Evolutionary conservation across 2,888 invertebrate genomes (phyloP).

Genomic region (Leptura quadrifasciata): DNA sequence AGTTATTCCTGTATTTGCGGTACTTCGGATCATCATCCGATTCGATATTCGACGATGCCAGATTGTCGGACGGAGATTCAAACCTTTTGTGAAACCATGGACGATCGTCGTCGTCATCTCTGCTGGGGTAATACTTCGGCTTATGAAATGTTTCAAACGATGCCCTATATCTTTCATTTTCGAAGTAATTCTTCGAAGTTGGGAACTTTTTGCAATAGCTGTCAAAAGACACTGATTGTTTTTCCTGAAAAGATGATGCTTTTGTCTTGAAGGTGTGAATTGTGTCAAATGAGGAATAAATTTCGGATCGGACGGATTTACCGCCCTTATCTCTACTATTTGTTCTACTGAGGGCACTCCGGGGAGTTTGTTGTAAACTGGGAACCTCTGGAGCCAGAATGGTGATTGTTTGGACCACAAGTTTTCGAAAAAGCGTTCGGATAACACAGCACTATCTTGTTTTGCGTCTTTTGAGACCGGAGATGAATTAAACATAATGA

Average conservation of each 20-base stretch:
- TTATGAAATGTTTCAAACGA: slow-evolving; percentile 56
- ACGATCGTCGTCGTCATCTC: slow-evolving; percentile 49
- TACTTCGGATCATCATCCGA: slow-evolving; percentile 43
- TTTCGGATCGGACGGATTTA: slow-evolving; percentile 46
- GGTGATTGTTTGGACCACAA: slow-evolving; percentile 64
- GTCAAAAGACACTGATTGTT: slow-evolving; percentile 62
- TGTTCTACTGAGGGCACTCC: slow-evolving; percentile 36
- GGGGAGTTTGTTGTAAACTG: slow-evolving; percentile 62
- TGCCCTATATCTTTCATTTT: slow-evolving; percentile 54
- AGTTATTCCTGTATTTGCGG: slow-evolving; percentile 46
- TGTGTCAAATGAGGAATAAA: slow-evolving; percentile 63
- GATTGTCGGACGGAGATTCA: slow-evolving; percentile 61
- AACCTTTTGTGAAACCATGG: slow-evolving; percentile 60
- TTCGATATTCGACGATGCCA: slow-evolving; percentile 50
- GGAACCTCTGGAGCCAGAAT: slow-evolving; percentile 73
- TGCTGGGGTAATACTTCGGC: slow-evolving; percentile 47
- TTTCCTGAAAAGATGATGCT: slow-evolving; percentile 56
- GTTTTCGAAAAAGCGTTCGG: slow-evolving; percentile 56
- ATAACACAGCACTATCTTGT: slow-evolving; percentile 61
- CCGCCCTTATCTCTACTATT: slow-evolving; percentile 33
- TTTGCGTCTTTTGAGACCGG: slow-evolving; percentile 61
- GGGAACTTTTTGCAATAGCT: slow-evolving; percentile 58
- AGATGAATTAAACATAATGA: slow-evolving; percentile 71
- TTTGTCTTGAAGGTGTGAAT: slow-evolving; percentile 62
- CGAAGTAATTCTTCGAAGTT: slow-evolving; percentile 53